These are phyloP conservation scores for Leucania comma DNA, from an alignment of 2,888 invertebrate species.

Conservation along the genomic window DNA sequence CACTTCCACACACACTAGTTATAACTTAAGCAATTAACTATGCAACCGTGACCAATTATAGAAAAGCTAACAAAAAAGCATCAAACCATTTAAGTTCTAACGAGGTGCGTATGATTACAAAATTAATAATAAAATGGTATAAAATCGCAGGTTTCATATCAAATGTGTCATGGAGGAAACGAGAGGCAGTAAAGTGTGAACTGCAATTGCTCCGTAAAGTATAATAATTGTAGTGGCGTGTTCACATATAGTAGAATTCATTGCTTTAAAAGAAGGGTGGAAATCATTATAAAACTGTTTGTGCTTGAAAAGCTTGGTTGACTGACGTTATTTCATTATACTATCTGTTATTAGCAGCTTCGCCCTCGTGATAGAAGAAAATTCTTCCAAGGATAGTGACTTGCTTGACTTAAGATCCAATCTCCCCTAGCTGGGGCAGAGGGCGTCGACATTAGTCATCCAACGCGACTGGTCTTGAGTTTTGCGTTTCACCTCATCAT, in stretches of 20 bases:
- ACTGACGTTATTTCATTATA: background rate
- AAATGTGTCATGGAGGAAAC: conserved; percentile 58
- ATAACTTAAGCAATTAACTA: conserved; percentile 13
- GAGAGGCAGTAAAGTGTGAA: conserved; percentile 69
- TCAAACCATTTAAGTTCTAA: conserved; percentile 26
- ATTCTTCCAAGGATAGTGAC: too few species aligned
- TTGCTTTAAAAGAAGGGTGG: background rate
- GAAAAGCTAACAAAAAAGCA: conserved; percentile 18
- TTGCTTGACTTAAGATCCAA: too few species aligned
- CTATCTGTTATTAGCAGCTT: too few species aligned
- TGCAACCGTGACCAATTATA: conserved; percentile 11
- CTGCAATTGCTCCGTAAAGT: conserved; percentile 60
- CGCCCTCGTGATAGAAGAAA: too few species aligned
- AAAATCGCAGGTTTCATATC: conserved; percentile 64
- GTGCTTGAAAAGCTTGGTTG: background rate
- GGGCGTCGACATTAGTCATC: too few species aligned
- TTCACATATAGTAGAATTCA: conserved; percentile 14
- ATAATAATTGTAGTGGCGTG: conserved; percentile 32
- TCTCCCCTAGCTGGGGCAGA: too few species aligned
- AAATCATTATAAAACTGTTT: background rate
- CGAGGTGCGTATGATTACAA: conserved; percentile 58
- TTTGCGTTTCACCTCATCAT: too few species aligned
- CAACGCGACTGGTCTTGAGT: too few species aligned
- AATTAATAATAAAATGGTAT: conserved; percentile 67
- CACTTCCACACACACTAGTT: background rate